A percentile compares a stretch with the other conserved stretches of the same genome.
These are phyloP conservation scores for Trididemnum miniatum DNA, from an alignment of 23 tunicate genomes.

Conservation along the genomic window DNA sequence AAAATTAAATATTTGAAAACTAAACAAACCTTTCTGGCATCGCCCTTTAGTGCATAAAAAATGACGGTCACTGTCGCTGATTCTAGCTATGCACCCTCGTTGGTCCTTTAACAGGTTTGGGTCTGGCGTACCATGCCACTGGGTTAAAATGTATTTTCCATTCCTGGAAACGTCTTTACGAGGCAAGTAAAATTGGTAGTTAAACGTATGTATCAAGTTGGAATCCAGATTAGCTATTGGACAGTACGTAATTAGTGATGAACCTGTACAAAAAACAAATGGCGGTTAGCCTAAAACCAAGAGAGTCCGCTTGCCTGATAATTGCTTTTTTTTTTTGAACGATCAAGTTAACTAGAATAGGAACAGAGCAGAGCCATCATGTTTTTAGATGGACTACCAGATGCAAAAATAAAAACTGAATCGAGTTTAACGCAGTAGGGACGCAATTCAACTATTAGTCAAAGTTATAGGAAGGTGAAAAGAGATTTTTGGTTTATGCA, in stretches of 20 bases:
- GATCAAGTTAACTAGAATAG: no score
- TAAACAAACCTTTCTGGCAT: slow-evolving; percentile 42
- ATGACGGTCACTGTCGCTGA: slow-evolving; percentile 30
- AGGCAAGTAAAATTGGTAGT: slow-evolving; percentile 56
- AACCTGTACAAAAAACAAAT: no score
- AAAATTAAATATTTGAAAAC: neutral
- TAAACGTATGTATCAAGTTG: slow-evolving; percentile 34
- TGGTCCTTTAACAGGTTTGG: slow-evolving; percentile 64
- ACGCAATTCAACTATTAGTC: no score
- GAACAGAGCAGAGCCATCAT: no score
- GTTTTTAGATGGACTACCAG: no score
- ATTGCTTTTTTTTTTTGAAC: no score
- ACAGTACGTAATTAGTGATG: slow-evolving; percentile 45
- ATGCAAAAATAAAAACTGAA: no score
- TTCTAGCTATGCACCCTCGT: slow-evolving; percentile 56
- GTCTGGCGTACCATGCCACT: slow-evolving; percentile 92
- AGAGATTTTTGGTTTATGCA: no score
- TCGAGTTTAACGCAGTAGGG: no score
- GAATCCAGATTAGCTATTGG: slow-evolving; percentile 28
- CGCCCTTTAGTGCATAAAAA: slow-evolving; percentile 19
- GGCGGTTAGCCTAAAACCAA: no score
- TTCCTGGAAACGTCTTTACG: slow-evolving; percentile 23
- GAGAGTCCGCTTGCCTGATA: no score
- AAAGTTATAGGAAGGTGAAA: no score
- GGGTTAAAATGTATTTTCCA: slow-evolving; percentile 64